Evolutionary conservation across 2,113 vertebrate species (phyloP).

Genomic region (Ornithorhynchus anatinus): DNA sequence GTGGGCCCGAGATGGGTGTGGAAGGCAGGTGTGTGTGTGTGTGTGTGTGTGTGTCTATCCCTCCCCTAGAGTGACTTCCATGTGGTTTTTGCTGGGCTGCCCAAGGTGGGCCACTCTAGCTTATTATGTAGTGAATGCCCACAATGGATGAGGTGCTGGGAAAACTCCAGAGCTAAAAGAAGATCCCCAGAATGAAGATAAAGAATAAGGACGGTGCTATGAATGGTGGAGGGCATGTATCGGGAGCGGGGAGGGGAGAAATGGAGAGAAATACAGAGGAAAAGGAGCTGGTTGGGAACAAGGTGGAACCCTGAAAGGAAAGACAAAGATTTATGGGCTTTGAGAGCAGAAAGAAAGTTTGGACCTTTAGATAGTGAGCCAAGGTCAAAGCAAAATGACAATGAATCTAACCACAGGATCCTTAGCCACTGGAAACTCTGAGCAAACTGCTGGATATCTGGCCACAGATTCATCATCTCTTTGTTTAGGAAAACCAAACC

Average conservation of each 20-base stretch:
- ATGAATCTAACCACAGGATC: slow-evolving; percentile 59
- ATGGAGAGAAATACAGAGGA: slow-evolving; percentile 32
- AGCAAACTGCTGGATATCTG: slow-evolving; percentile 53
- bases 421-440: slow-evolving; percentile 56
- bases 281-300: slow-evolving; percentile 15
- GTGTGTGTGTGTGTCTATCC: too few species aligned
- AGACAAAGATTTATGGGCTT: slow-evolving; percentile 53
- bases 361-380: slow-evolving; percentile 46
- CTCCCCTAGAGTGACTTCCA: too few species aligned
- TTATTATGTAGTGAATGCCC: too few species aligned
- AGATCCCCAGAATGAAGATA: too few species aligned
- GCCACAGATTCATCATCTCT: slow-evolving; percentile 46
- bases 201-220: slow-evolving; percentile 11
- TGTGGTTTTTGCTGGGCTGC: too few species aligned
- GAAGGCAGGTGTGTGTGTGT: too few species aligned
- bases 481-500: slow-evolving; percentile 15
- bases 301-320: slow-evolving; percentile 33
- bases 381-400: slow-evolving; percentile 60
- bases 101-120: neutral
- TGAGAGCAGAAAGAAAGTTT: slow-evolving; percentile 64
- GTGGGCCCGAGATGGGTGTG: too few species aligned
- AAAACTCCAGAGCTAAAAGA: neutral
- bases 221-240: slow-evolving; percentile 7
- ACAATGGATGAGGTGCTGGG: too few species aligned
- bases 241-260: slow-evolving; percentile 23